These are phyloP conservation scores for Empis livida DNA, from an alignment of 2,888 invertebrate species.

Conservation along the genomic window DNA sequence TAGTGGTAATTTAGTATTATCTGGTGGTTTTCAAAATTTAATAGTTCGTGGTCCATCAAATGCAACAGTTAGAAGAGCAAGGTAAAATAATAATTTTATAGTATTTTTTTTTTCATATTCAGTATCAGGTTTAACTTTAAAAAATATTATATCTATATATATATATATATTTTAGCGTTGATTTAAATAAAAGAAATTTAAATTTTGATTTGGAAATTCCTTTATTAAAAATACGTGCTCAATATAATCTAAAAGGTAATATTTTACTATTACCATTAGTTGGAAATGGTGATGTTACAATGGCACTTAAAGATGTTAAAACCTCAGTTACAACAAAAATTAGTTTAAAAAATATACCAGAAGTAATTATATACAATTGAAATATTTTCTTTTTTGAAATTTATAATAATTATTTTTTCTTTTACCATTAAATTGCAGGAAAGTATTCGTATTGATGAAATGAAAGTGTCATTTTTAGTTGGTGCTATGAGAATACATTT, in stretches of 20 bases:
- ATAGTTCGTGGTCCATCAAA: constrained; percentile 44
- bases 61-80: constrained; percentile 35
- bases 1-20: constrained; percentile 39
- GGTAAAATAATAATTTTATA: constrained; percentile 20
- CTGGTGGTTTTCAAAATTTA: constrained; percentile 43
- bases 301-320: constrained; percentile 40
- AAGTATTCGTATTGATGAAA: constrained; percentile 39
- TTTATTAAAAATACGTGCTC: constrained; percentile 40
- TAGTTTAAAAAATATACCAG: constrained; percentile 34
- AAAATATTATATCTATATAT: no score
- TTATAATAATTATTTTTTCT: background rate
- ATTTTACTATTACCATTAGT: constrained; percentile 44
- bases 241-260: constrained; percentile 46
- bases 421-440: constrained; percentile 23
- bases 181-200: constrained; percentile 37
- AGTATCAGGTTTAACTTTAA: no score
- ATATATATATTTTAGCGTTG: constrained; percentile 38
- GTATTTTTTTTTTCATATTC: background rate
- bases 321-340: constrained; percentile 41
- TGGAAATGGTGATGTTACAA: constrained; percentile 42
- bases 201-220: constrained; percentile 45
- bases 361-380: constrained; percentile 17
- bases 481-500: constrained; percentile 41
- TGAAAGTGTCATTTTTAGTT: constrained; percentile 43
- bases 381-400: background rate